Evolutionary conservation across 2,888 invertebrate species (phyloP), one percentile per base, ranked within the genome.

Genomic region (Rutpela maculata): DNA sequence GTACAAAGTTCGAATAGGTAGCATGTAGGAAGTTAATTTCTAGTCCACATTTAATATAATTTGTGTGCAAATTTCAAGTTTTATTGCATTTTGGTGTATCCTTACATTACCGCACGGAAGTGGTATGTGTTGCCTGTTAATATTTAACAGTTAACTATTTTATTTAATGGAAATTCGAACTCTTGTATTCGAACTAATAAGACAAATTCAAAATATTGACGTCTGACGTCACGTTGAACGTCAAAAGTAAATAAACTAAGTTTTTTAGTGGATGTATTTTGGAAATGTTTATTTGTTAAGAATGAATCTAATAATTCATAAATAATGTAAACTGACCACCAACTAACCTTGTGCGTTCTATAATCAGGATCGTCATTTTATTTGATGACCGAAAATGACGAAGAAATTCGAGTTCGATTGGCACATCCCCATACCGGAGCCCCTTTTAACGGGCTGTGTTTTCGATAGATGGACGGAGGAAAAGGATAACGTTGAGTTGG

Each of bases 381-480:
- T 31, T 43, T 59, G 19, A 70, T 70, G 70, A 70, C 15, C 38
- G 59, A 81, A 79, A 65, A 98, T 98, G 98, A 99, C 99, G 88
- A 99, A 99, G 91, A 96, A 96, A 91, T 99, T 98, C 91, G 99
- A 99, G 90, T 99, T 99, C 92, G 96, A 97, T 92, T 99, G 99
- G 99, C 97, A 96, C 90, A 95, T 97, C 87, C 95, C 96, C 78
- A 97, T 99, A 84, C 99, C 99, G 65, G 95, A 97, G 87, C 93
- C 95, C 62, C 92, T 98, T 66, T 92, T 95, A 70, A 92, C 93
- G 88, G 99, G 99, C 74, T 95, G 96, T 84, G 92, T 94, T 73
- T 98, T 99, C 90, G 99, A 99, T 92, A 93, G 99, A 85, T 99
- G 99, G 98, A 97, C 98, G 76, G 99, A 99, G 91, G 98, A 98